phyloP scores from a whole-genome alignment of 2,113 vertebrate species.

The Lepus americanus region DNA sequence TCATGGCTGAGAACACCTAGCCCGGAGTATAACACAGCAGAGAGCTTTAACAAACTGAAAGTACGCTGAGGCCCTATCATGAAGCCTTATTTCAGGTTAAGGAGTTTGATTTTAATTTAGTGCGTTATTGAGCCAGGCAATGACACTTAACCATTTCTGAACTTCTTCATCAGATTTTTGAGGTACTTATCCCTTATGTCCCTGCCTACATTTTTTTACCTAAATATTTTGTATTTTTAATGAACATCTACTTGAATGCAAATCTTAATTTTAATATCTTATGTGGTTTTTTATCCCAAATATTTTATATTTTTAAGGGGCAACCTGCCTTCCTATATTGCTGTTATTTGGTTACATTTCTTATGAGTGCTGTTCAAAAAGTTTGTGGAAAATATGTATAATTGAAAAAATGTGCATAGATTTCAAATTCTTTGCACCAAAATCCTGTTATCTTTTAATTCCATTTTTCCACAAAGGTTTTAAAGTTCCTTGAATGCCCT shows the following conservation, averaged over 20 bases:
- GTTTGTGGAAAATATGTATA: too few relatives aligned
- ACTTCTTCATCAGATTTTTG: neutral
- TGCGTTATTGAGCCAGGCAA: neutral
- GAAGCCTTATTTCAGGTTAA: neutral
- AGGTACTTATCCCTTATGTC: neutral
- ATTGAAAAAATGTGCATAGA: too few relatives aligned
- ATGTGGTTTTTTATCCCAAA: too few relatives aligned
- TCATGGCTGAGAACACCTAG: neutral
- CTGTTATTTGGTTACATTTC: neutral
- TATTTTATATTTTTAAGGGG: too few relatives aligned
- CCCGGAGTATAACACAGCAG: neutral
- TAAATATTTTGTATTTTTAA: too few relatives aligned
- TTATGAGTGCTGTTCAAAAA: neutral
- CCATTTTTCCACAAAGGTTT: too few relatives aligned
- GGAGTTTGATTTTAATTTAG: constrained; percentile 53
- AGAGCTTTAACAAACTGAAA: neutral
- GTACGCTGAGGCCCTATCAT: neutral
- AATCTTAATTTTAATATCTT: too few relatives aligned
- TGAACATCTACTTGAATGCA: too few relatives aligned
- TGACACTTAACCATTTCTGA: constrained; percentile 3
- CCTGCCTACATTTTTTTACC: neutral
- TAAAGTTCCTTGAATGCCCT: neutral
- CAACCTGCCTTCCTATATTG: neutral
- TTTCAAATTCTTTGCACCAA: too few relatives aligned
- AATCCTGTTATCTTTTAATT: too few relatives aligned